These are phyloP conservation scores for Eurosta solidaginis DNA, from an alignment of 1,140 invertebrate species.

Conservation along the genomic window DNA sequence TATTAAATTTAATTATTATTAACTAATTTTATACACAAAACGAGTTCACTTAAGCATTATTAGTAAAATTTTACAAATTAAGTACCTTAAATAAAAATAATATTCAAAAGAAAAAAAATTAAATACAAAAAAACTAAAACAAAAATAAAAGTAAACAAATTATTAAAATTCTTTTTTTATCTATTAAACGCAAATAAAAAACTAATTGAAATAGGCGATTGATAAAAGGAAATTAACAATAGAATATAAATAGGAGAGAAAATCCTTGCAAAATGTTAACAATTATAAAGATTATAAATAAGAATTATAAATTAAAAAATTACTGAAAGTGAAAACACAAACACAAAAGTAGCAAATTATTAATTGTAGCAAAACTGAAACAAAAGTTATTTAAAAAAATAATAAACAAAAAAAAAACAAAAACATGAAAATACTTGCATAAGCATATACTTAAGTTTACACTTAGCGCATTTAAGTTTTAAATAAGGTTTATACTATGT, in stretches of 20 bases:
- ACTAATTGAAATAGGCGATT: not conserved
- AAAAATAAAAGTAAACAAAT: too few species aligned
- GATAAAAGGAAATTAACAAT: slow-evolving; percentile 9
- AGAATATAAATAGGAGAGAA: slow-evolving; percentile 41
- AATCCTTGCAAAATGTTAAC: slow-evolving; percentile 32
- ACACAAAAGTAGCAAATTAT: not conserved
- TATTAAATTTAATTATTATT: not conserved
- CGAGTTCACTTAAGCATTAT: slow-evolving; percentile 7
- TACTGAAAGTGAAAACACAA: slow-evolving; percentile 3
- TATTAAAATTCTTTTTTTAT: slow-evolving; percentile 20
- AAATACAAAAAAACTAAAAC: too few species aligned
- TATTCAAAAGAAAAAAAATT: too few species aligned
- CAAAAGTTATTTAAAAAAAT: not conserved
- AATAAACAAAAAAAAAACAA: not conserved
- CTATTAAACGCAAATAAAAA: not conserved
- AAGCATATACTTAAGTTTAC: slow-evolving; percentile 17
- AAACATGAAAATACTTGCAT: not conserved
- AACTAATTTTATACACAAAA: slow-evolving; percentile 28
- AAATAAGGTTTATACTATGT: slow-evolving; percentile 46
- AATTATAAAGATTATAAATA: not conserved
- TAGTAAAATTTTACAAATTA: slow-evolving; percentile 22
- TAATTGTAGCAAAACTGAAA: not conserved
- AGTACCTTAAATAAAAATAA: slow-evolving; percentile 32
- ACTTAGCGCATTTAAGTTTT: slow-evolving; percentile 34
- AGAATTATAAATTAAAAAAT: not conserved